Conservation (phyloP, 1,140 invertebrate genomes). For the Drosophila pseudoobscura region DNA sequence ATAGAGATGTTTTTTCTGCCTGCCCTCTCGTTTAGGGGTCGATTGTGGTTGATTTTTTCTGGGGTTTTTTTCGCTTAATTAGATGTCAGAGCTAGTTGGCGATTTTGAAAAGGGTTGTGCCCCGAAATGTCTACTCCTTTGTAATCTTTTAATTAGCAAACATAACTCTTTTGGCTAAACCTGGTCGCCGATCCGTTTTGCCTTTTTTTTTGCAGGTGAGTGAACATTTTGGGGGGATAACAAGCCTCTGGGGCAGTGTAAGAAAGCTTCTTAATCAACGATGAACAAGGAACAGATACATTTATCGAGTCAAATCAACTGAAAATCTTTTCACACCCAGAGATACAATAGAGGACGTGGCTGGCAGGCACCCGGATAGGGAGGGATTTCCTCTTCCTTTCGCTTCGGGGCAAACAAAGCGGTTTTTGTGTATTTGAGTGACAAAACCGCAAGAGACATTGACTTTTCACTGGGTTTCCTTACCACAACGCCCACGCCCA, state of each 20-base stretch:
- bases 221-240: constrained; percentile 36
- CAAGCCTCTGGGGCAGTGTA: constrained; percentile 3
- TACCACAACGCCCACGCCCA: neutral
- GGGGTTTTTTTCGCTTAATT: constrained; percentile 26
- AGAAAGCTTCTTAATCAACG: constrained; percentile 38
- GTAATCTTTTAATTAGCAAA: constrained; percentile 77
- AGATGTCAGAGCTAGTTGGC: constrained; percentile 50
- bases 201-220: constrained; percentile 63
- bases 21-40: constrained; percentile 1
- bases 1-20: constrained; percentile 64
- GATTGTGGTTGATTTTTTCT: constrained; percentile 40
- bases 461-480: constrained; percentile 8
- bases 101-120: constrained; percentile 64
- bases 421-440: constrained; percentile 46
- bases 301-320: constrained; percentile 48
- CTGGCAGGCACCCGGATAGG: constrained; percentile 9
- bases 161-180: constrained; percentile 47
- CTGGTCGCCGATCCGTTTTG: constrained; percentile 15
- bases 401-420: constrained; percentile 46
- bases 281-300: constrained; percentile 2
- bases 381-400: constrained; percentile 30
- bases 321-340: constrained; percentile 56
- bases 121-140: constrained; percentile 22
- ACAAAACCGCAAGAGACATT: constrained; percentile 52
- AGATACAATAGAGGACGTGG: constrained; percentile 28